Conservation (phyloP, 2,797 vertebrate genomes). For the Sebastes kiyomatsui region DNA sequence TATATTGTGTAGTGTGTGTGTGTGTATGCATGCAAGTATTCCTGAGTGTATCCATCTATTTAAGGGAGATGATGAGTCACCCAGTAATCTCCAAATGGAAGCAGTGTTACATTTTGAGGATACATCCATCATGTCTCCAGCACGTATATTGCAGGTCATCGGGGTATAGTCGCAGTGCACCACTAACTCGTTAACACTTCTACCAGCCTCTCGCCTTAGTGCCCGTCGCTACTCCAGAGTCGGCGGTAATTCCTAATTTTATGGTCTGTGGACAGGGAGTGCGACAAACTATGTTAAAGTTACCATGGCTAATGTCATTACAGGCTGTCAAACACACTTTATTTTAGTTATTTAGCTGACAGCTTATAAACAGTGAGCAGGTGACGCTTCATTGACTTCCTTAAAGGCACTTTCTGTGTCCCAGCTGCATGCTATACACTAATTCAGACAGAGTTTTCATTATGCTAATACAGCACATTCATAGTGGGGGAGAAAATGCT, state of each 20-base stretch:
- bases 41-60: conserved; percentile 34
- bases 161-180: neutral
- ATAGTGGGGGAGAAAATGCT: neutral
- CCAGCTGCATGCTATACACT: neutral
- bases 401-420: neutral
- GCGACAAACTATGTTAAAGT: conserved; percentile 56
- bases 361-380: conserved; percentile 38
- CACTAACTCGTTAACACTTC: conserved; percentile 29
- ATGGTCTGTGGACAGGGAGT: conserved; percentile 44
- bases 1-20: neutral
- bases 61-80: conserved; percentile 56
- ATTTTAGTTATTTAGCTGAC: conserved; percentile 37
- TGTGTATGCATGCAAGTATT: neutral
- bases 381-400: conserved; percentile 38
- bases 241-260: conserved; percentile 59
- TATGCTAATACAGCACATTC: conserved; percentile 5
- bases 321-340: conserved; percentile 54
- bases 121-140: conserved; percentile 39
- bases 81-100: conserved; percentile 50
- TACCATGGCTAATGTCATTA: conserved; percentile 61
- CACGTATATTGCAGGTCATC: conserved; percentile 27
- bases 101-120: conserved; percentile 38
- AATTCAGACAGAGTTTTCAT: conserved; percentile 24
- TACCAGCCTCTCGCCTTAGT: conserved; percentile 11
- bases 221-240: conserved; percentile 20